Evolutionary conservation across 1,140 invertebrate genomes (phyloP).

Genomic region (Harpegnathos saltator): DNA sequence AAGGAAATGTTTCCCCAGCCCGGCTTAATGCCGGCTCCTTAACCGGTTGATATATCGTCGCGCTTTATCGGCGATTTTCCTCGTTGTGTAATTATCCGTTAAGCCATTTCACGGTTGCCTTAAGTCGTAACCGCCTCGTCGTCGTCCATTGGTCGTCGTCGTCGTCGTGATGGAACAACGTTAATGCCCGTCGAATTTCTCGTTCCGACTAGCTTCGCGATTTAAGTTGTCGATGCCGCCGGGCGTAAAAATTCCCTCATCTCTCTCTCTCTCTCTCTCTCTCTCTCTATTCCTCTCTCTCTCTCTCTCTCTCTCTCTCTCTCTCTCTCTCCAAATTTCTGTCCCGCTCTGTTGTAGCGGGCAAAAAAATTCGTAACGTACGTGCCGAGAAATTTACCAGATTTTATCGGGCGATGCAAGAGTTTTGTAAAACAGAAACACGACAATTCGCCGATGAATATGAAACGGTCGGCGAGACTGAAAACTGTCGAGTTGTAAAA

Average conservation of each 20-base stretch:
- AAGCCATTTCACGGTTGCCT: constrained; percentile 33
- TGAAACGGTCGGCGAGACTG: constrained; percentile 4
- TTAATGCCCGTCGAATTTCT: constrained; percentile 25
- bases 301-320: neutral
- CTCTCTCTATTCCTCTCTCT: neutral
- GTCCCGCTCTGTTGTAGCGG: too few relatives aligned
- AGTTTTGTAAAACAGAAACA: constrained; percentile 29
- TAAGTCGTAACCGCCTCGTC: constrained; percentile 2
- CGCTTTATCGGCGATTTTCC: constrained; percentile 42
- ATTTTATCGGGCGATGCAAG: constrained; percentile 2
- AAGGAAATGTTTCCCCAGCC: constrained; percentile 40
- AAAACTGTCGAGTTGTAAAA: constrained; percentile 44
- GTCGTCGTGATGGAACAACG: too few relatives aligned
- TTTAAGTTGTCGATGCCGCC: neutral
- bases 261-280: too few relatives aligned
- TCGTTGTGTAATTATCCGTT: constrained; percentile 38
- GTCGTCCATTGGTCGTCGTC: neutral
- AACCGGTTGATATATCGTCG: constrained; percentile 50
- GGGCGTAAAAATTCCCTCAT: neutral
- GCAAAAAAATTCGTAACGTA: neutral
- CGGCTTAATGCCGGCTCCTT: constrained; percentile 35
- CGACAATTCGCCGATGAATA: constrained; percentile 31
- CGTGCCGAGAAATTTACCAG: neutral
- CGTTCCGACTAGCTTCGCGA: neutral
- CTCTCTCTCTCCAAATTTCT: neutral